phyloP scores from a whole-genome alignment of 2,888 invertebrate genomes.

The Xylota segnis region DNA sequence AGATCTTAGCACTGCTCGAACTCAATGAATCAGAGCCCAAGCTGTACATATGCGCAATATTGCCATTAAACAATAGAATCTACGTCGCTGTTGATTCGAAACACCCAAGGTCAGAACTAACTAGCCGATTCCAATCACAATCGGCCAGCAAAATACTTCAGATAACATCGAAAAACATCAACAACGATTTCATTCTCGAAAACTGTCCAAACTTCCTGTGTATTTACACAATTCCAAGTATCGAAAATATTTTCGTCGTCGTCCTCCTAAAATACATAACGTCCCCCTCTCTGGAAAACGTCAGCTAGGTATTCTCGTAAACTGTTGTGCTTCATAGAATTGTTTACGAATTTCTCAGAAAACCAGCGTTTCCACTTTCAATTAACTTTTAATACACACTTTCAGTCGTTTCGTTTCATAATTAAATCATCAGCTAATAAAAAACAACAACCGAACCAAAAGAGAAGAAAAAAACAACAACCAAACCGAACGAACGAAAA shows the following conservation, averaged over 20 bases:
- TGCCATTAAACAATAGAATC: background rate
- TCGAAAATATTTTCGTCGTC: conserved; percentile 25
- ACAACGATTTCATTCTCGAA: conserved; percentile 11
- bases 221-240: conserved; percentile 27
- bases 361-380: conserved; percentile 42
- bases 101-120: background rate
- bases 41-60: no score
- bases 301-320: conserved; percentile 28
- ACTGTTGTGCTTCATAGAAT: background rate
- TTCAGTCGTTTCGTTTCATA: conserved; percentile 53
- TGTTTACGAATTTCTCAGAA: conserved; percentile 30
- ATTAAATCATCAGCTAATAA: conserved; percentile 69
- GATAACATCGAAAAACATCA: background rate
- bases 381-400: conserved; percentile 59
- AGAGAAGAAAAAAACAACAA: conserved; percentile 30
- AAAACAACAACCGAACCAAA: conserved; percentile 52
- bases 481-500: conserved; percentile 49
- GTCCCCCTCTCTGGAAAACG: conserved; percentile 5
- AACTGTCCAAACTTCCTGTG: background rate
- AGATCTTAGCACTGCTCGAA: no score
- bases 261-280: conserved; percentile 20
- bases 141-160: background rate
- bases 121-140: background rate
- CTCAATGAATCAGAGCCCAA: no score
- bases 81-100: background rate